phyloP scores from a whole-genome alignment of 2,888 invertebrate species.

The Eueremaeus valkanovi region DNA sequence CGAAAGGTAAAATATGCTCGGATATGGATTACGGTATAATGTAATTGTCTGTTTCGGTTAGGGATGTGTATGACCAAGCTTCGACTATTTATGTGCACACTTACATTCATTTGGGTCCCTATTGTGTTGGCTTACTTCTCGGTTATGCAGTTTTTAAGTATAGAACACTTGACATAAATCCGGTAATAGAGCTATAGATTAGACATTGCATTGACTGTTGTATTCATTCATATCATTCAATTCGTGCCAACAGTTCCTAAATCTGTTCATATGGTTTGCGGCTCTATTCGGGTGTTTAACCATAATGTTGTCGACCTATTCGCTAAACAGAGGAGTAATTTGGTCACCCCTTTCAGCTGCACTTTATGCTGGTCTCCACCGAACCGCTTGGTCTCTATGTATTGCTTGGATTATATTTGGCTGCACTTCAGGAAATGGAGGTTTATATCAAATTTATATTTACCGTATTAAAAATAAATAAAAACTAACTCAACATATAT shows the following conservation, averaged over 20 bases:
- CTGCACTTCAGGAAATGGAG: constrained; percentile 43
- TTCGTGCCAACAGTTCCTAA: constrained; percentile 9
- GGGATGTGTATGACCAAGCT: constrained; percentile 42
- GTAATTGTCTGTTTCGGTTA: background rate
- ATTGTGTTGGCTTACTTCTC: constrained; percentile 44
- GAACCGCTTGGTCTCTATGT: constrained; percentile 43
- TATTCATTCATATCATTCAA: background rate
- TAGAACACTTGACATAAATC: background rate
- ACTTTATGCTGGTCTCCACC: constrained; percentile 46
- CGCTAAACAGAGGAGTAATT: constrained; percentile 18
- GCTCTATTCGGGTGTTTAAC: background rate
- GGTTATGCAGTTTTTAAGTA: constrained; percentile 38
- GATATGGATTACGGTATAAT: background rate
- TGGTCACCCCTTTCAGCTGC: constrained; percentile 20
- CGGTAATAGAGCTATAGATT: no score
- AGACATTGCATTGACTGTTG: background rate
- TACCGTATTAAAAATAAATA: background rate
- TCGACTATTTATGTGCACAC: constrained; percentile 44
- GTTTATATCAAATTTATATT: constrained; percentile 21
- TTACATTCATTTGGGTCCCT: constrained; percentile 45
- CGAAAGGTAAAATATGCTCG: constrained; percentile 40
- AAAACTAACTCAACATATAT: background rate
- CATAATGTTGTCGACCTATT: constrained; percentile 35
- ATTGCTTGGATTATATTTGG: constrained; percentile 46
- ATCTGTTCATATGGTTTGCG: constrained; percentile 16